phyloP scores from a whole-genome alignment of 1,140 invertebrate genomes.

The Drosophila sp. region DNA sequence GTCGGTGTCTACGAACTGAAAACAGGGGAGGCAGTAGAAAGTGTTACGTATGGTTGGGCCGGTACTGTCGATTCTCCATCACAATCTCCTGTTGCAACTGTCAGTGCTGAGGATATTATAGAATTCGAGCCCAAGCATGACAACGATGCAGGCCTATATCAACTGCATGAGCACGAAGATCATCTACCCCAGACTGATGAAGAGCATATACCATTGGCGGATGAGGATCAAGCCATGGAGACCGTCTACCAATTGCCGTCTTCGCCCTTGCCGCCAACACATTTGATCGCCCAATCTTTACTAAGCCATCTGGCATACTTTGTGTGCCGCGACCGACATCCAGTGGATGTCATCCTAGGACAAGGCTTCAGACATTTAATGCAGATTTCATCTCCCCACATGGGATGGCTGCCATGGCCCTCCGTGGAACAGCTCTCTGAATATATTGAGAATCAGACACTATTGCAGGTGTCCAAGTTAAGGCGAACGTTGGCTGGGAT shows the following conservation, averaged over 20 bases:
- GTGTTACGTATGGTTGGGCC: constrained; percentile 40
- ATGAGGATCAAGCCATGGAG: constrained; percentile 3
- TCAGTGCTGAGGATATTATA: constrained; percentile 44
- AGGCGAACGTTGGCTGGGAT: constrained; percentile 20
- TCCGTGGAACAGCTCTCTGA: constrained; percentile 20
- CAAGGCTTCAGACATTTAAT: constrained; percentile 41
- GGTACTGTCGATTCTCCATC: constrained; percentile 11
- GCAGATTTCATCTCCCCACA: constrained; percentile 24
- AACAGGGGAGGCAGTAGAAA: constrained; percentile 29
- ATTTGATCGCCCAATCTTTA: background rate
- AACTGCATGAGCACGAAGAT: constrained; percentile 10
- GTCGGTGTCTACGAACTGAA: background rate
- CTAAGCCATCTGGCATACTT: constrained; percentile 39
- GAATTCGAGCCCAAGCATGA: constrained; percentile 50
- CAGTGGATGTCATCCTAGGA: constrained; percentile 22
- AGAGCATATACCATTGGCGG: background rate
- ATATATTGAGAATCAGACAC: constrained; percentile 24
- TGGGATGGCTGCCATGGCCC: constrained; percentile 12
- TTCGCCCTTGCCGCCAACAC: background rate
- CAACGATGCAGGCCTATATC: constrained; percentile 11
- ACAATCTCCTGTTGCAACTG: constrained; percentile 30
- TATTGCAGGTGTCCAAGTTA: constrained; percentile 14
- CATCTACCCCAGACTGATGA: background rate
- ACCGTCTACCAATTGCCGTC: background rate
- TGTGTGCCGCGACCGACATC: constrained; percentile 46